These are phyloP conservation scores for Phaonia tiefii DNA, from an alignment of 2,888 invertebrate genomes.

Conservation along the genomic window DNA sequence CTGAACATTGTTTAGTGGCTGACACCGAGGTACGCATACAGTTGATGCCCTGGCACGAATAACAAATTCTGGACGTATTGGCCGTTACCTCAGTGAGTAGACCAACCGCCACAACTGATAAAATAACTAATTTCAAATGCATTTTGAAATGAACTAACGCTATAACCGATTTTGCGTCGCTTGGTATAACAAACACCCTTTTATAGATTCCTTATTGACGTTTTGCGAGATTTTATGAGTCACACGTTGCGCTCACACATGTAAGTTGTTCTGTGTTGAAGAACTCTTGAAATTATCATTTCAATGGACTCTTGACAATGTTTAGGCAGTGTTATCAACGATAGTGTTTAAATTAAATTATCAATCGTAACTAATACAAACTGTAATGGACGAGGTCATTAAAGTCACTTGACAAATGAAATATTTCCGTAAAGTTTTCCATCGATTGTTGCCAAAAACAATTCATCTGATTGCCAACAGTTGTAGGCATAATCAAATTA, in stretches of 20 bases:
- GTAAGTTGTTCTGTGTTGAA: constrained; percentile 18
- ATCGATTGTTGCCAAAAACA: too few species aligned
- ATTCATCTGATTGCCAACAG: too few species aligned
- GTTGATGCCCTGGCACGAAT: constrained; percentile 75
- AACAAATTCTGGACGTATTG: constrained; percentile 72
- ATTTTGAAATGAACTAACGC: constrained; percentile 2
- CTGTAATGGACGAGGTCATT: constrained; percentile 10
- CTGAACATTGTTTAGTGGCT: constrained; percentile 71
- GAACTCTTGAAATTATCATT: constrained; percentile 52
- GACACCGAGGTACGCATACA: constrained; percentile 73
- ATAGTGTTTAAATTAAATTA: constrained; percentile 21
- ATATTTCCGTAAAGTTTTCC: too few species aligned
- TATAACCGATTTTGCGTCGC: constrained; percentile 7
- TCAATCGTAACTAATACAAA: constrained; percentile 18
- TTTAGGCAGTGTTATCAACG: constrained; percentile 12
- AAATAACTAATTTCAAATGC: constrained; percentile 23
- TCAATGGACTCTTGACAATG: constrained; percentile 41
- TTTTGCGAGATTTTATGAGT: constrained; percentile 11
- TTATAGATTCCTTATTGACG: constrained; percentile 51
- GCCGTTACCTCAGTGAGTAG: constrained; percentile 53
- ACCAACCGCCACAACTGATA: constrained; percentile 12
- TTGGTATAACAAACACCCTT: constrained; percentile 15
- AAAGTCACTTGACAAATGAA: too few species aligned
- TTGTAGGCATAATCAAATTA: too few species aligned
- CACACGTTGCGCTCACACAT: neutral